Conservation (phyloP, 2,888 invertebrate species). For the Tricholauxania praeusta region DNA sequence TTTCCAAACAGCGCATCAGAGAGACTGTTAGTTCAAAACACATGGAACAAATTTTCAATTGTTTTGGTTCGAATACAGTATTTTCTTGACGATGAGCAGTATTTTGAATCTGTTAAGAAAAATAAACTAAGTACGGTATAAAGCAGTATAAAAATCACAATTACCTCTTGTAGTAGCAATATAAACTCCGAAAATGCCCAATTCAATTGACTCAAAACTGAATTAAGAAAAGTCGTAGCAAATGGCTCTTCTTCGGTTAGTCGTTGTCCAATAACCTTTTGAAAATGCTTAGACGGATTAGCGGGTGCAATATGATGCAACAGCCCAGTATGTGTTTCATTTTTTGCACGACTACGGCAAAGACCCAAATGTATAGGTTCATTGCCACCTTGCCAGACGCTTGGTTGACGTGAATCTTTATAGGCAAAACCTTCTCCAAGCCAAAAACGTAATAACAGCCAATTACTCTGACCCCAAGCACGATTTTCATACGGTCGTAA, state of each 20-base stretch:
- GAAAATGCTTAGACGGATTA: constrained; percentile 65
- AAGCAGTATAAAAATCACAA: neutral
- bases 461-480: constrained; percentile 87
- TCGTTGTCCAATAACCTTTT: constrained; percentile 73
- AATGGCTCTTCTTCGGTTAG: constrained; percentile 74
- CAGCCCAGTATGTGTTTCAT: constrained; percentile 66
- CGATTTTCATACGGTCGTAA: constrained; percentile 84
- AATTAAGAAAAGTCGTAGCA: constrained; percentile 80
- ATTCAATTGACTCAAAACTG: constrained; percentile 83
- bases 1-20: constrained; percentile 82
- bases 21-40: constrained; percentile 86
- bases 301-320: constrained; percentile 67
- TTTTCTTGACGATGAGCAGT: constrained; percentile 70
- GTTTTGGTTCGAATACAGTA: constrained; percentile 79
- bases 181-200: constrained; percentile 92
- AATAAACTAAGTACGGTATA: neutral
- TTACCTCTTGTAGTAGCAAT: constrained; percentile 83
- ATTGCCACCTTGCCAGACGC: constrained; percentile 70
- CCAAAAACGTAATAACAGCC: constrained; percentile 87
- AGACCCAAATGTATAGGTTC: constrained; percentile 60
- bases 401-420: constrained; percentile 73
- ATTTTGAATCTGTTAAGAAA: constrained; percentile 72
- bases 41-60: constrained; percentile 84
- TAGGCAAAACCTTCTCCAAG: constrained; percentile 86
- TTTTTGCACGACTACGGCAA: constrained; percentile 64